Conservation (phyloP, 2,888 invertebrate genomes). For the Exocentrus adspersus region DNA sequence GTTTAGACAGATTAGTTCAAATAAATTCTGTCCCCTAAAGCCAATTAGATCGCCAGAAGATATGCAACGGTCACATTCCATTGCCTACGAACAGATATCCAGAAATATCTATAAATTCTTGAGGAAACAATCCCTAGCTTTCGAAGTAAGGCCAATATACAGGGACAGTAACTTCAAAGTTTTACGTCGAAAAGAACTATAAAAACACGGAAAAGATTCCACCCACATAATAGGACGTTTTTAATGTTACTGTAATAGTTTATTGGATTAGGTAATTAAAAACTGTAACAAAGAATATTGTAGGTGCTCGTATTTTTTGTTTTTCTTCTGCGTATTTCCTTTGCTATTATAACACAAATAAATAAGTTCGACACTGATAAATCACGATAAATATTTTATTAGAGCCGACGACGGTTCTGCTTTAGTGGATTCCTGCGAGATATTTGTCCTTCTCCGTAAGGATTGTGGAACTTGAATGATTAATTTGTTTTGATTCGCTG, state of each 20-base stretch:
- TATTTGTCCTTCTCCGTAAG: background rate
- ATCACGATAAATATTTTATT: slow-evolving; percentile 11
- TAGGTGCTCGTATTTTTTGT: no score
- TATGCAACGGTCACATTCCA: background rate
- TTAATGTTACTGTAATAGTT: no score
- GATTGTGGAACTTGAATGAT: slow-evolving; percentile 16
- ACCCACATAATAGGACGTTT: no score
- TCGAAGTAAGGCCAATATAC: background rate
- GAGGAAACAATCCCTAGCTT: background rate
- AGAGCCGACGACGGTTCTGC: background rate
- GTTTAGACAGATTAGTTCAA: background rate
- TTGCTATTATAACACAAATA: background rate
- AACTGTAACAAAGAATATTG: no score
- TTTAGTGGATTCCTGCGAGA: slow-evolving; percentile 5
- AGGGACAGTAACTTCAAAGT: no score
- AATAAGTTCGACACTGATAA: background rate
- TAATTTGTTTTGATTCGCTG: slow-evolving; percentile 19
- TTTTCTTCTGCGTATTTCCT: no score
- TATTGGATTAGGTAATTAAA: no score
- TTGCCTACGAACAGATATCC: background rate
- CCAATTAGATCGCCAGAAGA: background rate
- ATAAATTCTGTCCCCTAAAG: slow-evolving; percentile 1
- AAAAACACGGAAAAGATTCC: no score
- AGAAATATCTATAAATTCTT: background rate
- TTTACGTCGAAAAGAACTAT: no score